Percentiles rank a stretch among this genome's conserved stretches.
These are phyloP conservation scores for Callopanchax toddi DNA, from an alignment of 2,113 vertebrate species.

Conservation along the genomic window DNA sequence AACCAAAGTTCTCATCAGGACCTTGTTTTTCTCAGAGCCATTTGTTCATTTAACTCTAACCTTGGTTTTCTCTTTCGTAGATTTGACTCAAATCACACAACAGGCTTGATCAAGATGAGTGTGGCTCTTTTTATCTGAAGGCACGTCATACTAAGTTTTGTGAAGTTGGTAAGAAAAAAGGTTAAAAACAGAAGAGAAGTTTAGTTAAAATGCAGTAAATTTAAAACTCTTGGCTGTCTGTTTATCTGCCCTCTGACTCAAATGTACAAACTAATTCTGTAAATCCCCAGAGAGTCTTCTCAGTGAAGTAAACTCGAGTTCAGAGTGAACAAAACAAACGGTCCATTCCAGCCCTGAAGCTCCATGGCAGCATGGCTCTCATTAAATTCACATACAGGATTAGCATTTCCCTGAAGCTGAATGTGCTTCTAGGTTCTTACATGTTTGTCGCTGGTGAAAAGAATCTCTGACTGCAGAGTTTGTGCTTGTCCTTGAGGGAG, in stretches of 20 bases:
- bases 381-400: constrained; percentile 58
- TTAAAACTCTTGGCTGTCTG: constrained; percentile 18
- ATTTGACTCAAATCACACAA: too few relatives aligned
- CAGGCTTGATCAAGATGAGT: too few relatives aligned
- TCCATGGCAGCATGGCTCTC: constrained; percentile 39
- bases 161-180: too few relatives aligned
- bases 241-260: constrained; percentile 61
- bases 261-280: constrained; percentile 42
- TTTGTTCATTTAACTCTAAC: too few relatives aligned
- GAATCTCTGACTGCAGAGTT: constrained; percentile 17
- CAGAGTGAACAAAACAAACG: constrained; percentile 50
- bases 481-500: constrained; percentile 36
- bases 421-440: constrained; percentile 17
- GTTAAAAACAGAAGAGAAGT: not conserved
- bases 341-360: constrained; percentile 40
- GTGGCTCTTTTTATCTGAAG: too few relatives aligned
- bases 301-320: constrained; percentile 63
- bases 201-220: constrained; percentile 10
- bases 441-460: constrained; percentile 29
- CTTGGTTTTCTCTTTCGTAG: too few relatives aligned
- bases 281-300: constrained; percentile 54
- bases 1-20: too few relatives aligned
- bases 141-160: too few relatives aligned
- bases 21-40: too few relatives aligned
- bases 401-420: constrained; percentile 55